Conservation (phyloP, 1,140 invertebrate genomes). For the Probaryconus sp. region DNA sequence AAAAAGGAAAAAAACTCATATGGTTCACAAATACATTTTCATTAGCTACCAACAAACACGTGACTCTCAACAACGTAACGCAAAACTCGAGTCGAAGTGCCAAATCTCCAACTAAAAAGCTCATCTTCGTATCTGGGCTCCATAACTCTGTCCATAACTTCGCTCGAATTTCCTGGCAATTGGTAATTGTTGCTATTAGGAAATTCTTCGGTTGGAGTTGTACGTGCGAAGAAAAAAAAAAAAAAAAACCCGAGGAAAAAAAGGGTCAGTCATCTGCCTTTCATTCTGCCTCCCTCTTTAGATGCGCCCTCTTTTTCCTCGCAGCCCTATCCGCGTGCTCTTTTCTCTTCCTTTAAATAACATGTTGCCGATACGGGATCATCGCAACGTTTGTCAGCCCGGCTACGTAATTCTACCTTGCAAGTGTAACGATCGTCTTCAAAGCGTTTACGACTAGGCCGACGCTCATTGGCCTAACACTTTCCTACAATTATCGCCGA, state of each 20-base stretch:
- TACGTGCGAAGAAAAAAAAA: constrained; percentile 24
- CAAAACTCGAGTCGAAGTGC: background rate
- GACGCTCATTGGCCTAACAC: constrained; percentile 47
- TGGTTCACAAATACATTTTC: too few species aligned
- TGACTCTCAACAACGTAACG: constrained; percentile 1
- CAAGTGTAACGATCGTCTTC: constrained; percentile 54
- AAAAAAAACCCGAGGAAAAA: constrained; percentile 13
- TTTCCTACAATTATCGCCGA: constrained; percentile 59
- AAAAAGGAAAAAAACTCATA: too few species aligned
- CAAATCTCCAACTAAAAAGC: constrained; percentile 9
- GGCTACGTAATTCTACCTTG: constrained; percentile 56
- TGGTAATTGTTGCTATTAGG: constrained; percentile 41
- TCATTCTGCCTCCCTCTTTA: background rate
- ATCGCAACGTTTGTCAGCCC: constrained; percentile 29
- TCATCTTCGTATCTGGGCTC: constrained; percentile 14
- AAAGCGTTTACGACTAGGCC: constrained; percentile 54
- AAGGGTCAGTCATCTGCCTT: background rate
- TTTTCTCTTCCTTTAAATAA: constrained; percentile 45
- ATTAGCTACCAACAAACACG: too few species aligned
- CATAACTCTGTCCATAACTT: constrained; percentile 24
- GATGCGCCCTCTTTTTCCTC: background rate
- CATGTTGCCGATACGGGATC: constrained; percentile 41
- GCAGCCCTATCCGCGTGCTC: background rate
- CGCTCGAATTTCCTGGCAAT: constrained; percentile 31
- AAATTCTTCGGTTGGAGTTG: constrained; percentile 39